A percentile compares a stretch with the other conserved stretches of the same genome.
phyloP scores from a whole-genome alignment of 2,888 invertebrate genomes.

The Trissolcus brochymenae region DNA sequence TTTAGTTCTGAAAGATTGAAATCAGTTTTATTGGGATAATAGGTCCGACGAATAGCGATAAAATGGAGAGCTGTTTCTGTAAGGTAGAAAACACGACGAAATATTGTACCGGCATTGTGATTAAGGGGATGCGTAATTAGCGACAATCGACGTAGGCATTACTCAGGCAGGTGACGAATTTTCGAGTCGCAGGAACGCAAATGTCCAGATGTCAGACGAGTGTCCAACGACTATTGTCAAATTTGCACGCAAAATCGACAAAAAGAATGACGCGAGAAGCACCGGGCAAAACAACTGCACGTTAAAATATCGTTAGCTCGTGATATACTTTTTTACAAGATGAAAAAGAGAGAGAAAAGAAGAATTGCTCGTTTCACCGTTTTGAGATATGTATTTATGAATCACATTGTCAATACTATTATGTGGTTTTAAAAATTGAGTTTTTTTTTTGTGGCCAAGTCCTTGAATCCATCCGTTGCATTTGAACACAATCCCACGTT shows the following conservation, averaged over 20 bases:
- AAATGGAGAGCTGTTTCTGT: no score
- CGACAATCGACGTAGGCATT: conserved; percentile 19
- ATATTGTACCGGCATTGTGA: conserved; percentile 16
- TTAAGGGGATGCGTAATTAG: conserved; percentile 43
- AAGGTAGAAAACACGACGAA: conserved; percentile 1
- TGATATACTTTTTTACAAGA: no score
- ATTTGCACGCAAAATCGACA: background rate
- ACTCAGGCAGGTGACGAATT: conserved; percentile 45
- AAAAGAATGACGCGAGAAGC: background rate
- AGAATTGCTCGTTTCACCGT: background rate
- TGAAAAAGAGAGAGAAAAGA: no score
- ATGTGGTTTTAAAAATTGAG: no score
- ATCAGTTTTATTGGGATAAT: no score
- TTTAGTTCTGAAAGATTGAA: no score
- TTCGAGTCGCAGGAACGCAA: conserved; percentile 23
- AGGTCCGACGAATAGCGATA: no score
- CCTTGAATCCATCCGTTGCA: background rate
- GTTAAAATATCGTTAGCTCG: no score
- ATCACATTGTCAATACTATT: no score
- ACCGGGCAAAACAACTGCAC: background rate
- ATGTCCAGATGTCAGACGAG: conserved; percentile 39
- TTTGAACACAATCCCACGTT: conserved; percentile 1
- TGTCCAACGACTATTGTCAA: conserved; percentile 26
- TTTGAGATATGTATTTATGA: background rate
- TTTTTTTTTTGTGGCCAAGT: no score